Base-by-base conservation (phyloP, 1,140 invertebrate genomes). In the Drosophila sechellia region DNA sequence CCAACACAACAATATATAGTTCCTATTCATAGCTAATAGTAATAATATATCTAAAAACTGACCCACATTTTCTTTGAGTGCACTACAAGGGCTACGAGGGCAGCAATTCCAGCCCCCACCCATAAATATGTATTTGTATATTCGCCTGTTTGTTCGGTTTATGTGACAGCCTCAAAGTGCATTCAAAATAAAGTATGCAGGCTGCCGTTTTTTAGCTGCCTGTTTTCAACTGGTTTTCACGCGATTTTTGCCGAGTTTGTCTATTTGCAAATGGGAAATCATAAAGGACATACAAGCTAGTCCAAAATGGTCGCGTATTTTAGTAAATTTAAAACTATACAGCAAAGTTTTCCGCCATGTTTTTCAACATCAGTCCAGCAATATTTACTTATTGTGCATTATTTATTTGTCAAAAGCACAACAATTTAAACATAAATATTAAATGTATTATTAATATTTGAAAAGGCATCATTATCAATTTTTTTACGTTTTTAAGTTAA, bases 121-220 rank as follows among this genome's bases (percentile, higher is more conserved):
- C 48, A 50, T 34, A 50, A 50, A 50, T 50, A 17, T 50, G 13
- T 34, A 50, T 50, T 50, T 37, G 17, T 39, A 25, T 39, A 48
- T 58, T 31, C 45, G 43, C 56, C 56, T 13, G 56, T 27, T 58
- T 27, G 43, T 48, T 58, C 56, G 43, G 31, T 48, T 37, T 48
- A 58, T 58, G 56, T 58, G 43, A 58, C 43, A 58, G 31, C 13
- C n/a, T 48, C 43, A 48, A 58, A 58, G 56, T 48, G 56, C 56
- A 58, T 39, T 58, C 43, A 34, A 58, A 58, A 58, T 48, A 58
- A 58, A 58, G 31, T 37, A 48, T 48, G 27, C 56, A 58, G 10
- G 31, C 34, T 27, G 13, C 42, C 6, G 0, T 10, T 58, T 35
- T 58, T 46, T 46, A 15, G 13, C 27, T 8, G 6, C 22, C 10